Evolutionary conservation across 1,140 invertebrate species (phyloP), one percentile per base, ranked within the genome.

Genomic region (Stegodyphus mimosarum): DNA sequence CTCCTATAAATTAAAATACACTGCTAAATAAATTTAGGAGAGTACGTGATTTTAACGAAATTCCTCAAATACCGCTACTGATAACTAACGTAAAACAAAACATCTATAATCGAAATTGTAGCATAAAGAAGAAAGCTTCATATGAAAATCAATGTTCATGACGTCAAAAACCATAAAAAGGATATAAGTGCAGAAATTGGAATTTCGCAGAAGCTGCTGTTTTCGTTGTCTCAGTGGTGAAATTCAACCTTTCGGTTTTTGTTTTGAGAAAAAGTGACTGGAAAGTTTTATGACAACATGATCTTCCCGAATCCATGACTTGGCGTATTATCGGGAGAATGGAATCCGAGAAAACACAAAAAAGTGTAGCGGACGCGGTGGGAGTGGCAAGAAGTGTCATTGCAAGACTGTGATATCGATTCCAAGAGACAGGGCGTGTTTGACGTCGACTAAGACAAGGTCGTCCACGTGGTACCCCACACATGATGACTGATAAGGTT

Each of bases 361-460:
- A 6, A 7, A n/a, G 17, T 17, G 64, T 67, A 15, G 17, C 2
- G 6, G 64, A 67, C n/a, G 6, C 64, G 2, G 64, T 67, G 9
- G 0, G 64, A 3, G 17, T 67, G 10, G 7, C 5, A 15, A 9
- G 15, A 60, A 60, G 15, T 60, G 15, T 15, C 55, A 60, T 60
- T 60, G 9, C 9, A 60, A 10, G 9, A 18, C 64, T 60, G 17
- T 67, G 17, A 6, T 4, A 1, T 67, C 64, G 17, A 67, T 67
- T 67, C 64, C 64, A 67, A 67, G 64, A 67, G 5, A 67, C 64
- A 67, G 64, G 64, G n/a, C 9, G 6, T 67, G 64, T n/a, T 67
- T 3, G 33, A 33, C 33, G 33, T 33, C 33, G 33, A 67, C 15
- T 2, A 9, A 5, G 2, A 15, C 9, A 2, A 2, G 55, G 11